Conservation (phyloP, 1,140 invertebrate genomes). For the Nebria ingens region DNA sequence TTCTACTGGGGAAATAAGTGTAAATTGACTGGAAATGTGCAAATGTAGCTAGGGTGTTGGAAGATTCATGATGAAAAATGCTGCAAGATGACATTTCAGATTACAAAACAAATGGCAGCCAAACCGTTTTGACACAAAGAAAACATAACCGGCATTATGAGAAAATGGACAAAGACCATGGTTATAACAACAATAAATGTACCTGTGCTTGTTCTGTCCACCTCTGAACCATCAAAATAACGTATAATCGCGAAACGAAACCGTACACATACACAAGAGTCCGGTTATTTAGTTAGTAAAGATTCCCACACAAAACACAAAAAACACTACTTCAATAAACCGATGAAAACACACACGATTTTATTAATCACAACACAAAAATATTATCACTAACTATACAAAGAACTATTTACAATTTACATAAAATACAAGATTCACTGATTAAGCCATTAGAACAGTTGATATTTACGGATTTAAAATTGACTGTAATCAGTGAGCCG, state of each 20-base stretch:
- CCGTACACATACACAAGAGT: conserved; percentile 27
- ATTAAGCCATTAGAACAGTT: conserved; percentile 34
- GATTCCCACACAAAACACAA: conserved; percentile 28
- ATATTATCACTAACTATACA: conserved; percentile 39
- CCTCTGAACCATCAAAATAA: conserved; percentile 24
- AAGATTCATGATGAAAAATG: neutral
- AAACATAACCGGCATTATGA: conserved; percentile 17
- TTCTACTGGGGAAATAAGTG: too few relatives aligned
- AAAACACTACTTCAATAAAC: conserved; percentile 30
- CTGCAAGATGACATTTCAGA: conserved; percentile 30
- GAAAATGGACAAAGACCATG: conserved; percentile 11
- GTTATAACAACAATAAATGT: conserved; percentile 14
- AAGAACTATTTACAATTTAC: conserved; percentile 38
- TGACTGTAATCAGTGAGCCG: conserved; percentile 30
- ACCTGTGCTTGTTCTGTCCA: conserved; percentile 24
- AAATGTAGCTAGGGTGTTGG: neutral
- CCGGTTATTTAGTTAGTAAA: conserved; percentile 31
- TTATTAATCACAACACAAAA: conserved; percentile 33
- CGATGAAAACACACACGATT: conserved; percentile 28
- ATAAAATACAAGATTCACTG: conserved; percentile 26
- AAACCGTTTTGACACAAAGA: conserved; percentile 29
- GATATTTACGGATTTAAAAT: conserved; percentile 34
- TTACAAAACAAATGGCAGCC: conserved; percentile 30
- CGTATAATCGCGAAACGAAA: conserved; percentile 26
- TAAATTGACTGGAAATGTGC: too few relatives aligned